These are phyloP conservation scores for Mareca penelope DNA, from an alignment of 2,797 vertebrate genomes.

Conservation along the genomic window DNA sequence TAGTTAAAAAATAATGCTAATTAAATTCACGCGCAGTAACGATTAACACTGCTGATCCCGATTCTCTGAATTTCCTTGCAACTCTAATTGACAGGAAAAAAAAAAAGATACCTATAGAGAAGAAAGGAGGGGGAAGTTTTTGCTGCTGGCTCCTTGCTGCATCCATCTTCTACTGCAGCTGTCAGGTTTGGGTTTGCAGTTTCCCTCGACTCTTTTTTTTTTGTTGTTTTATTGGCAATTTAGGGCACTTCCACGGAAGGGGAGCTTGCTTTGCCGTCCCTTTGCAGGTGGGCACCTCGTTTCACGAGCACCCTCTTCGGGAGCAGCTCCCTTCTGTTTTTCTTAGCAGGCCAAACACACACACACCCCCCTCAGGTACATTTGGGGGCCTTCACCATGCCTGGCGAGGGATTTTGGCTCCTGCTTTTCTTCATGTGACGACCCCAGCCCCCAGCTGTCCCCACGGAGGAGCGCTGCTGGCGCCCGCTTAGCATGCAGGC, in stretches of 20 bases:
- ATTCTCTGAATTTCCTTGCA: not conserved
- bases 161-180: not conserved
- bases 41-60: constrained; percentile 34
- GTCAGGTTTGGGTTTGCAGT: not conserved
- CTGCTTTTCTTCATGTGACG: not conserved
- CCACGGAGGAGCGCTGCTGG: not conserved
- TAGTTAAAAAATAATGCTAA: constrained; percentile 54
- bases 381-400: not conserved
- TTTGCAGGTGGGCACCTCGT: not conserved
- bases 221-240: not conserved
- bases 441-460: no score
- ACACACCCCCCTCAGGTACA: no score
- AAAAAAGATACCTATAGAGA: not conserved
- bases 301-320: no score
- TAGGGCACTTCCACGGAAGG: not conserved
- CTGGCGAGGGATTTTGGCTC: not conserved
- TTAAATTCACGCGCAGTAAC: constrained; percentile 34
- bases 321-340: not conserved
- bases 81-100: constrained; percentile 29
- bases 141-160: not conserved
- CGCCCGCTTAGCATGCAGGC: not conserved
- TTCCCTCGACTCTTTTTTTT: not conserved
- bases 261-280: not conserved
- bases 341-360: not conserved
- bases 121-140: not conserved